Conservation (phyloP, 2,797 vertebrate genomes). For the Anguilla megastoma region DNA sequence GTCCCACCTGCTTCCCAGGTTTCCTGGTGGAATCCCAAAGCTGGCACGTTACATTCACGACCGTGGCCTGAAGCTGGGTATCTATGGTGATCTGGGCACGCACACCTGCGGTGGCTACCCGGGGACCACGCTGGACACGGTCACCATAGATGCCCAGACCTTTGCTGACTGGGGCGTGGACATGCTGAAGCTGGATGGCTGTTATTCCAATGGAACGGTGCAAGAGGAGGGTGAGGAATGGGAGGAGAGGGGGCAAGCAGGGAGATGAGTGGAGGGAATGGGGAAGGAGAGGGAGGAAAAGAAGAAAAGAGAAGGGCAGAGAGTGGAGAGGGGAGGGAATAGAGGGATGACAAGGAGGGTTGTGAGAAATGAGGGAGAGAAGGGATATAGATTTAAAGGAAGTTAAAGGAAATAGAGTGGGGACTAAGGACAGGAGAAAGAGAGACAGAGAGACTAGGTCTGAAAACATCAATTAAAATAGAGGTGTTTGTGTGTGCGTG, state of each 20-base stretch:
- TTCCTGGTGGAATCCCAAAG: slow-evolving; percentile 82
- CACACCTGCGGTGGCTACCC: slow-evolving; percentile 86
- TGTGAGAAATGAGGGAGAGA: neutral
- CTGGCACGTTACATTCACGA: slow-evolving; percentile 86
- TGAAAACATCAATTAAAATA: neutral
- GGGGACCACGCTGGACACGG: slow-evolving; percentile 80
- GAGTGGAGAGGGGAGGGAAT: neutral
- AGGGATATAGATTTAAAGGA: neutral
- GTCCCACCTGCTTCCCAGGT: slow-evolving; percentile 59
- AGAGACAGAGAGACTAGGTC: neutral
- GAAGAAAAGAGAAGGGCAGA: neutral
- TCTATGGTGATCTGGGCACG: slow-evolving; percentile 87
- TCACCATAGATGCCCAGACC: slow-evolving; percentile 80
- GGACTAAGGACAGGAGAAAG: neutral
- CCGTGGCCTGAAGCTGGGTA: slow-evolving; percentile 88
- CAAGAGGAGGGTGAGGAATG: slow-evolving; percentile 66
- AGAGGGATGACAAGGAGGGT: neutral
- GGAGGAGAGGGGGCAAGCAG: neutral
- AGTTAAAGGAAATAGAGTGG: neutral
- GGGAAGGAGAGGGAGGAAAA: neutral
- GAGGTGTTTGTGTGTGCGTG: neutral
- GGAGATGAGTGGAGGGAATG: neutral
- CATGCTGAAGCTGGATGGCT: slow-evolving; percentile 92
- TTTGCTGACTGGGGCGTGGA: slow-evolving; percentile 90
- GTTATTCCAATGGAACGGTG: slow-evolving; percentile 75